phyloP scores from a whole-genome alignment of 2,113 vertebrate species.

The Glaucomys volans region DNA sequence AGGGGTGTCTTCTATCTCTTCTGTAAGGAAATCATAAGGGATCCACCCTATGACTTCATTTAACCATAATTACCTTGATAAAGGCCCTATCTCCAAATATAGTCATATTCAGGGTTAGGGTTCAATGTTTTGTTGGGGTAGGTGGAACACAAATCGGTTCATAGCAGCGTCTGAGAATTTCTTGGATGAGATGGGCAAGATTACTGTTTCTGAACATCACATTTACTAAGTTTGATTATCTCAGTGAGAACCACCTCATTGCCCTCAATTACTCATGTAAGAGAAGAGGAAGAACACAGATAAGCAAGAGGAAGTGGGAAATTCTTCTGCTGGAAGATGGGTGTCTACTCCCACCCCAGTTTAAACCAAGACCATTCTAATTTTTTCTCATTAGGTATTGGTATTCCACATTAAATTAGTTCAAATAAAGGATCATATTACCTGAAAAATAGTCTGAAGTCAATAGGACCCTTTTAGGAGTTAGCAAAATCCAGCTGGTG shows the following conservation, averaged over 20 bases:
- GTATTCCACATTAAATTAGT: not conserved
- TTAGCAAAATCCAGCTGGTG: not conserved
- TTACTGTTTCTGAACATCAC: not conserved
- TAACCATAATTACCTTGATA: not conserved
- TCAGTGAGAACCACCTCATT: not conserved
- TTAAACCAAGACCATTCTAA: not conserved
- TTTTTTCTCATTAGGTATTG: slow-evolving; percentile 15
- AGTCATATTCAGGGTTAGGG: not conserved
- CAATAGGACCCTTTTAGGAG: not conserved
- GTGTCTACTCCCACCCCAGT: not conserved
- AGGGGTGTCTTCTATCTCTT: not conserved
- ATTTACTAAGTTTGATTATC: slow-evolving; percentile 20
- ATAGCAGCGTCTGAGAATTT: not conserved
- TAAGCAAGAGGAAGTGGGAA: not conserved
- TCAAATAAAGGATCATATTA: not conserved
- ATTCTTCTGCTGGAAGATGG: not conserved
- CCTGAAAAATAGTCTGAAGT: not conserved
- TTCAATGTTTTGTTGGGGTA: not conserved
- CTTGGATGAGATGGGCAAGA: not conserved
- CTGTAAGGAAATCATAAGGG: not conserved
- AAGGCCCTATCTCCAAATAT: not conserved
- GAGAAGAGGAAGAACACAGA: not conserved
- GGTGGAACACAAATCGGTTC: not conserved
- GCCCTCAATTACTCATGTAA: not conserved
- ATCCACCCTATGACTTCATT: not conserved